Percentiles rank a stretch among this genome's conserved stretches.
Evolutionary conservation across 1,140 invertebrate genomes (phyloP).

Genomic region (Nixonia krombeini): DNA sequence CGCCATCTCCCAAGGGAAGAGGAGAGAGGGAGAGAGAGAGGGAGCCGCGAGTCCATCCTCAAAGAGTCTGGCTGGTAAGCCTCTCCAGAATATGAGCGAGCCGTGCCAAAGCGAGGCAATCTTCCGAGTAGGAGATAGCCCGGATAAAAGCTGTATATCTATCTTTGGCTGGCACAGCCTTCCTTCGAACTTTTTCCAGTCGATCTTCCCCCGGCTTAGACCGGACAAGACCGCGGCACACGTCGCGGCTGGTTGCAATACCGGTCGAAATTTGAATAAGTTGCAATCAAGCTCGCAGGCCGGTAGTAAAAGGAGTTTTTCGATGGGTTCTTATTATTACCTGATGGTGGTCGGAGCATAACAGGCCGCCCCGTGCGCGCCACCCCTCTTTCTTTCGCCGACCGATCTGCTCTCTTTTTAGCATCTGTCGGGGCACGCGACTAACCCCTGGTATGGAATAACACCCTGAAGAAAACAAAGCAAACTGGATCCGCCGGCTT

Average conservation of each 20-base stretch:
- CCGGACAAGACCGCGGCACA: conserved; percentile 32
- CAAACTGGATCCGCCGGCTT: conserved; percentile 25
- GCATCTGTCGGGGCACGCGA: conserved; percentile 67
- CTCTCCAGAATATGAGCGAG: conserved; percentile 22
- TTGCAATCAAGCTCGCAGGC: conserved; percentile 53
- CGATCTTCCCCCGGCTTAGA: too few species aligned
- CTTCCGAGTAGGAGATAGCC: conserved; percentile 64
- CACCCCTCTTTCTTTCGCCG: conserved; percentile 37
- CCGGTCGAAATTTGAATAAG: conserved; percentile 55
- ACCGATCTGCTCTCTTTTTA: conserved; percentile 52
- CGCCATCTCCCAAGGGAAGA: conserved; percentile 23
- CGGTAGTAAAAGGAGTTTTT: conserved; percentile 46
- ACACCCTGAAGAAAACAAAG: conserved; percentile 59
- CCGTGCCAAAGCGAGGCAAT: conserved; percentile 61
- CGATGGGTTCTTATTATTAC: conserved; percentile 58
- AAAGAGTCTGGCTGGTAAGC: conserved; percentile 21
- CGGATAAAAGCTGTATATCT: too few species aligned
- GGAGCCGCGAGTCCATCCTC: conserved; percentile 37
- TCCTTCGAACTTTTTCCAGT: conserved; percentile 9
- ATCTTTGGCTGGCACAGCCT: conserved; percentile 21
- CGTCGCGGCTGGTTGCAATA: conserved; percentile 18
- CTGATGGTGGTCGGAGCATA: conserved; percentile 56
- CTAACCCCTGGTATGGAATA: conserved; percentile 54
- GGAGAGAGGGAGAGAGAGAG: conserved; percentile 28
- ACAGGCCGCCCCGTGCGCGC: conserved; percentile 33